Base-by-base conservation (phyloP, 2,113 vertebrate genomes). In the Cyphomyrus discorhynchus region DNA sequence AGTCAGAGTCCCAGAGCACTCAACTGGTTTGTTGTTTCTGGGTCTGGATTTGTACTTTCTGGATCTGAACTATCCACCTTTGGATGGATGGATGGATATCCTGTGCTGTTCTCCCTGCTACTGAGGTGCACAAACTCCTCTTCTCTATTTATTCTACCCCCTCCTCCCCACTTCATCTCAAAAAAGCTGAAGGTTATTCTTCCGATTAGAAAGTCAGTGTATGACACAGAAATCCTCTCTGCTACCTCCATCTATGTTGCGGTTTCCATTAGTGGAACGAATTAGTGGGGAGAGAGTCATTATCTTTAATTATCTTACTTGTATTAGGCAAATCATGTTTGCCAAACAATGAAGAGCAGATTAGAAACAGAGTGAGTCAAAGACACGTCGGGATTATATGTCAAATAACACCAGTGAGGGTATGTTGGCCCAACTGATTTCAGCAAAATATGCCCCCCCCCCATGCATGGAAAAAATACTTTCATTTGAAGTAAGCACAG, bases 321-420 rank as follows among this genome's bases (percentile, higher is more conserved):
- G 62, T 90, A 90, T 90, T 70, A 50, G 62, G 31, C 86, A 52
- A 89, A 89, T 66, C 10, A 50, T 92, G 87, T 87, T 90, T 89
- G 90, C 87, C 45, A 89, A 91, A 92, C 87, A 91, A 90, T 83
- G 52, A 90, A 89, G 87, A 50, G 46, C 83, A 52, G 58, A 70
- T 90, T 89, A 46, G 39, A n/a, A 49, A 58, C 89, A 27, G 2
- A 74, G 24, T 47, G 58, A 89, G 80, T 86, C 53, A 27, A 11
- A 83, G 90, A 56, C 74, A 86, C 46, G 80, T 88, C 56, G 66
- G 46, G 21, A 52, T 66, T 80, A 19, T 47, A 50, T 80, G 47
- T 31, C 42, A 82, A 86, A 90, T 35, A 90, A 87, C 58, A 53
- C 17, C n/a, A 49, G 4, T 35, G 13, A 80, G 74, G 31, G 35